A percentile compares a stretch with the other conserved stretches of the same genome.
These are phyloP conservation scores for Nemapogon koenigi DNA, from an alignment of 2,888 invertebrate genomes.

Conservation along the genomic window DNA sequence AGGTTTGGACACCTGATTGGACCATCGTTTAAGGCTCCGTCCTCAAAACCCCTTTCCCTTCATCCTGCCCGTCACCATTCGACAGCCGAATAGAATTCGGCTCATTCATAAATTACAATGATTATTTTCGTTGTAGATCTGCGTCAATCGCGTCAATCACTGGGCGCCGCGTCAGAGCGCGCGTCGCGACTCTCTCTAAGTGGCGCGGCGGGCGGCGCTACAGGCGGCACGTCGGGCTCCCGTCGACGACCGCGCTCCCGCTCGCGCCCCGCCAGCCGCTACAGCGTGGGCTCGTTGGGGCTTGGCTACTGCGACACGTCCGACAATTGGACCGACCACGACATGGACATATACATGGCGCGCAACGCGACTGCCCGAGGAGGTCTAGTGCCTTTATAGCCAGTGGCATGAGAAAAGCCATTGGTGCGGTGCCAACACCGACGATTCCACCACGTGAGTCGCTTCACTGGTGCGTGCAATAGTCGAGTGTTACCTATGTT, in stretches of 20 bases:
- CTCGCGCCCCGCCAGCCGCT: constrained; percentile 81
- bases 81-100: too few relatives aligned
- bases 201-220: constrained; percentile 68
- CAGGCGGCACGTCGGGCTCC: constrained; percentile 66
- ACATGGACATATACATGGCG: constrained; percentile 95
- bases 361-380: constrained; percentile 87
- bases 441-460: constrained; percentile 11
- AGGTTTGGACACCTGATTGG: too few relatives aligned
- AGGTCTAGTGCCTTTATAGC: constrained; percentile 83
- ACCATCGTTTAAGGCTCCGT: too few relatives aligned
- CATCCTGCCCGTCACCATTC: too few relatives aligned
- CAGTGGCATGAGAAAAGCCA: constrained; percentile 23
- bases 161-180: constrained; percentile 82
- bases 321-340: constrained; percentile 94
- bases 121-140: constrained; percentile 67
- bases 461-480: constrained; percentile 8
- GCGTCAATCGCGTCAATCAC: constrained; percentile 84
- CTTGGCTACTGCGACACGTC: constrained; percentile 89
- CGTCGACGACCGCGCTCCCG: constrained; percentile 79
- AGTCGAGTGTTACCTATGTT: constrained; percentile 6
- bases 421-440: constrained; percentile 2
- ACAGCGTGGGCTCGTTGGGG: constrained; percentile 81
- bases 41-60: too few relatives aligned
- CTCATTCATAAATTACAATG: background rate
- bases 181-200: constrained; percentile 79